phyloP scores from a whole-genome alignment of 2,888 invertebrate species.

The Caenorhabditis sp. region DNA sequence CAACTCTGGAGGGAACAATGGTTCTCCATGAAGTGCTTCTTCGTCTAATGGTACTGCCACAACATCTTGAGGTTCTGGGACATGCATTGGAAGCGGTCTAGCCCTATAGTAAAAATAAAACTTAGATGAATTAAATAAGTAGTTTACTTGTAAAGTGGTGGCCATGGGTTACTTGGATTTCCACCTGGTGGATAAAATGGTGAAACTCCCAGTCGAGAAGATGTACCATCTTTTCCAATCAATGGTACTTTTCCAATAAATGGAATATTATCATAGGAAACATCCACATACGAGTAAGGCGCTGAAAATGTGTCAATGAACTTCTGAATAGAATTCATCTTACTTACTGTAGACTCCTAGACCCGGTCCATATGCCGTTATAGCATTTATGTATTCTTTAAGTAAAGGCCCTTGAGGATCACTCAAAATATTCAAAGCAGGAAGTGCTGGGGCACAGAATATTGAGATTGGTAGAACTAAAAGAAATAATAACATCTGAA shows the following conservation, averaged over 20 bases:
- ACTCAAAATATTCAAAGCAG: constrained; percentile 37
- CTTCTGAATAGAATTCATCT: neutral
- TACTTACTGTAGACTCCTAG: constrained; percentile 60
- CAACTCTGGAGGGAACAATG: constrained; percentile 62
- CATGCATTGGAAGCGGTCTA: constrained; percentile 61
- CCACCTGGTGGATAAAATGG: constrained; percentile 64
- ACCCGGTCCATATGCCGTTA: constrained; percentile 65
- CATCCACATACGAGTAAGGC: constrained; percentile 62
- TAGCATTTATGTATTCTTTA: constrained; percentile 56
- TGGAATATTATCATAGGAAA: constrained; percentile 64
- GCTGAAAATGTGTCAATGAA: constrained; percentile 34
- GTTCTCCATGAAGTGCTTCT: constrained; percentile 65
- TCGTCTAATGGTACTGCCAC: constrained; percentile 66
- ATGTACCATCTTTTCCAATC: constrained; percentile 61
- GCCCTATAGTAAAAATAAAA: constrained; percentile 53
- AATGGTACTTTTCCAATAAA: constrained; percentile 60
- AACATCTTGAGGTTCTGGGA: constrained; percentile 65
- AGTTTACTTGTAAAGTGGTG: constrained; percentile 63
- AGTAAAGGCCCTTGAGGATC: constrained; percentile 43
- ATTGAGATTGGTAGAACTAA: neutral
- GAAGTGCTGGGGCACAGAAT: constrained; percentile 34
- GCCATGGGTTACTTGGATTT: constrained; percentile 61
- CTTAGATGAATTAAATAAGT: too few species aligned
- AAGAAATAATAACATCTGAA: constrained; percentile 9
- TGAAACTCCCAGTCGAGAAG: constrained; percentile 57